Evolutionary conservation across 2,113 vertebrate species (phyloP).

Genomic region (Myiozetetes cayanensis): DNA sequence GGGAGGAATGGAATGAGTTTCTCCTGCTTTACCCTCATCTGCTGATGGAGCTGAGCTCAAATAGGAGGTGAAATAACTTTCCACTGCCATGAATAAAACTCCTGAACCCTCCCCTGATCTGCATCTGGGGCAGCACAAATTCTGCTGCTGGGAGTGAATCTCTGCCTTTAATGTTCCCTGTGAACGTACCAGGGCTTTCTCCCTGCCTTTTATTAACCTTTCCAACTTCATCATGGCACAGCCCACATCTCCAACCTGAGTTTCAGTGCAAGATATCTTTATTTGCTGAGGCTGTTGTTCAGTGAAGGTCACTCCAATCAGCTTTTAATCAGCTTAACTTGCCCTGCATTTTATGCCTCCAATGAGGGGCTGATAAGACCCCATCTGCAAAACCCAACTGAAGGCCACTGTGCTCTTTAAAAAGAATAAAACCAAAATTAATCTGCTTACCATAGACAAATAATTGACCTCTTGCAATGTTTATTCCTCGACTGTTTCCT

Average conservation of each 20-base stretch:
- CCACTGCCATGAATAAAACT: neutral
- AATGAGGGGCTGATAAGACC: neutral
- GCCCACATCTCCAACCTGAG: neutral
- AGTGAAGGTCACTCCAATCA: neutral
- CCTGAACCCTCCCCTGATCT: neutral
- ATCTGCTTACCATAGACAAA: slow-evolving; percentile 82
- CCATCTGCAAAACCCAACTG: neutral
- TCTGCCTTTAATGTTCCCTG: neutral
- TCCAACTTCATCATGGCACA: neutral
- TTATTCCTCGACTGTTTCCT: slow-evolving; percentile 81
- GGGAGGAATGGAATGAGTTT: neutral
- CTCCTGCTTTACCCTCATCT: neutral
- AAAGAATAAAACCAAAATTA: neutral
- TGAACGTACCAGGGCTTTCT: neutral
- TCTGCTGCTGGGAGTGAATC: neutral
- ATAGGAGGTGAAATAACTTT: neutral
- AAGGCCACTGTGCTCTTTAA: neutral
- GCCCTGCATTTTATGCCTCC: neutral
- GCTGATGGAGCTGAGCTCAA: neutral
- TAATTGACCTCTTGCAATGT: slow-evolving; percentile 81
- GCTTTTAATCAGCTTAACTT: neutral
- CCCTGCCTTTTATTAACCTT: neutral
- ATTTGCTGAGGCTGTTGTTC: neutral
- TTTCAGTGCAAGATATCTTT: neutral
- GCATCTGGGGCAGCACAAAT: neutral